Evolutionary conservation across 2,888 invertebrate genomes (phyloP), one percentile per base, ranked within the genome.

Genomic region (Athalia circularis): DNA sequence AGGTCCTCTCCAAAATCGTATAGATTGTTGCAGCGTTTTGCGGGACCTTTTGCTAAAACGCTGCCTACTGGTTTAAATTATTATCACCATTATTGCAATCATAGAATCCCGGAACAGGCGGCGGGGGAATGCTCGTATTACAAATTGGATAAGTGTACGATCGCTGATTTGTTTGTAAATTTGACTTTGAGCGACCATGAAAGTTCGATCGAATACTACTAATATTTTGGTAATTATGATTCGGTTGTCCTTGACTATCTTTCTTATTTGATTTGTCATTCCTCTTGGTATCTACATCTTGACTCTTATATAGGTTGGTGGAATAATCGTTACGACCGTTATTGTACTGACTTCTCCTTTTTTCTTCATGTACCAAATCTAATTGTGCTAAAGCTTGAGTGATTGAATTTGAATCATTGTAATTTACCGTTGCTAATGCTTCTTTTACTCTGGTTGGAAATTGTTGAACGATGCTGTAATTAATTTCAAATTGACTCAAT

Each of bases 381-480:
- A 59, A 13, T 45, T 43, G 13, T 11, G 54, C 15, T 47, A 80
- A 67, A 3, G 80, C 74, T 11, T 79, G 80, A 15, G 68, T 48
- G 11, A 80, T 13, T 54, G 11, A 9, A 9, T 52, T 77, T n/a
- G n/a, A n/a, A n/a, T n/a, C n/a, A n/a, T n/a, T n/a, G n/a, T n/a
- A n/a, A n/a, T n/a, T n/a, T n/a, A n/a, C n/a, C n/a, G n/a, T 52
- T 45, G 78, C 70, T 29, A 79, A 50, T 8, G 74, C 48, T 1
- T 29, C 62, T 47, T 79, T 78, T 48, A 81, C 65, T 29, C 79
- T 29, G 0, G 65, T 50, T 0, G 81, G 82, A 5, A 77, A 54
- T 68, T 82, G 81, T 7, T 77, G 78, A 0, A 81, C 62, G n/a
- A 81, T 79, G 3, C 78, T 77, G 65, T 77, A 82, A 78, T 82